phyloP scores from a whole-genome alignment of 2,888 invertebrate genomes.

The Exephanes ischioxanthus region DNA sequence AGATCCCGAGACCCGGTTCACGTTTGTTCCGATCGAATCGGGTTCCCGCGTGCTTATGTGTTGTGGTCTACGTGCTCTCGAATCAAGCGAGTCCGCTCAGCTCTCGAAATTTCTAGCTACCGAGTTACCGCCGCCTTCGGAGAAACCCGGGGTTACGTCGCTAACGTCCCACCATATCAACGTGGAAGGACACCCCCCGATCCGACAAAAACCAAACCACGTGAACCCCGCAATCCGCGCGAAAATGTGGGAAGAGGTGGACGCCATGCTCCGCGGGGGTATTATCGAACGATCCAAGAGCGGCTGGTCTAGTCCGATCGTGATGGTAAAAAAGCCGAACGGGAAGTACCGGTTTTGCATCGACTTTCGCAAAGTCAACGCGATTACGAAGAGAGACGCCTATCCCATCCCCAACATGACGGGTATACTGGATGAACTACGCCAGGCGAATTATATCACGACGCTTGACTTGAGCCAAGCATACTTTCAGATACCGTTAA shows the following conservation, averaged over 20 bases:
- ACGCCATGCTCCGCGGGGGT: constrained; percentile 74
- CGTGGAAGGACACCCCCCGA: constrained; percentile 1
- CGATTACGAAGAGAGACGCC: constrained; percentile 70
- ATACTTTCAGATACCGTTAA: constrained; percentile 75
- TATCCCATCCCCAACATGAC: too few relatives aligned
- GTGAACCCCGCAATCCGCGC: constrained; percentile 51
- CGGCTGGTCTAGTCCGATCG: constrained; percentile 75
- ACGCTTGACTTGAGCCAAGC: constrained; percentile 77
- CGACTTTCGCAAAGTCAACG: constrained; percentile 73
- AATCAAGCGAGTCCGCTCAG: background rate
- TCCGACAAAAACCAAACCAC: constrained; percentile 36
- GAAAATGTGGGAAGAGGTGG: constrained; percentile 71
- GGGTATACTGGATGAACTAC: constrained; percentile 74
- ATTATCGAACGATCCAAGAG: constrained; percentile 69
- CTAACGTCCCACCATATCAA: constrained; percentile 42
- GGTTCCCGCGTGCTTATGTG: background rate
- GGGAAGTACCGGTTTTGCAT: constrained; percentile 74
- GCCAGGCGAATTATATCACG: constrained; percentile 74
- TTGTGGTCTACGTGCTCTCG: constrained; percentile 10
- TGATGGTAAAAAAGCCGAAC: constrained; percentile 74
- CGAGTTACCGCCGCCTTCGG: background rate
- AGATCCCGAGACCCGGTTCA: background rate
- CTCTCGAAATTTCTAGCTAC: background rate
- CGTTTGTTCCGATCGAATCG: background rate
- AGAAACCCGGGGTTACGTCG: constrained; percentile 11